phyloP scores from a whole-genome alignment of 2,797 vertebrate species.

The Odontamblyopus lacepedii region DNA sequence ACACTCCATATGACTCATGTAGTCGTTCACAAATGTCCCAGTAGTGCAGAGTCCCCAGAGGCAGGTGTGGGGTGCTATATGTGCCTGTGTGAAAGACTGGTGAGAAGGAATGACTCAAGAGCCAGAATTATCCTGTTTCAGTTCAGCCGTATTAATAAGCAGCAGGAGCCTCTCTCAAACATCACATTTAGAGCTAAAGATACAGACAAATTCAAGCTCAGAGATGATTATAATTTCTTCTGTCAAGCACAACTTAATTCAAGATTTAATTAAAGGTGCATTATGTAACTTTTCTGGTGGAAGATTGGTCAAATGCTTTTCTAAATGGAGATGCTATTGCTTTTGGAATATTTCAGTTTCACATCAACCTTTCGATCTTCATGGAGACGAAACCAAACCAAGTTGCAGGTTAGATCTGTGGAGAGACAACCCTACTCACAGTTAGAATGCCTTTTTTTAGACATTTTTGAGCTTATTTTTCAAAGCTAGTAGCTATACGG shows the following conservation, averaged over 20 bases:
- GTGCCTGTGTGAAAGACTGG: not conserved
- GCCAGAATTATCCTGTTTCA: not conserved
- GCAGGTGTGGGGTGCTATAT: not conserved
- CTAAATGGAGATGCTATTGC: no score
- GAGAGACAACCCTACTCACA: no score
- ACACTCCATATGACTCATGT: not conserved
- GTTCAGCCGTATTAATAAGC: constrained; percentile 3
- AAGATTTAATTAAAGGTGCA: no score
- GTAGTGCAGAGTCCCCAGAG: not conserved
- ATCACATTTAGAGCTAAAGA: not conserved
- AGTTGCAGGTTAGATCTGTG: no score
- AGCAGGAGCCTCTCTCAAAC: not conserved
- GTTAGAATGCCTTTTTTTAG: no score
- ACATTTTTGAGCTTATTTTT: no score
- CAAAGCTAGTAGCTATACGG: no score
- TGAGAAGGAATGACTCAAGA: not conserved
- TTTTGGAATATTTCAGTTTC: no score
- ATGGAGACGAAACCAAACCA: no score
- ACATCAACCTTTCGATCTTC: no score
- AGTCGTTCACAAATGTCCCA: not conserved
- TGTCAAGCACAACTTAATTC: not conserved
- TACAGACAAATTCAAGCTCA: not conserved
- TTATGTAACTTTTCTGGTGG: no score
- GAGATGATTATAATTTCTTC: not conserved
- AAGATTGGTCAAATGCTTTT: no score